These are phyloP conservation scores for Macrobrachium nipponense DNA, from an alignment of 1,140 invertebrate species.

Conservation along the genomic window DNA sequence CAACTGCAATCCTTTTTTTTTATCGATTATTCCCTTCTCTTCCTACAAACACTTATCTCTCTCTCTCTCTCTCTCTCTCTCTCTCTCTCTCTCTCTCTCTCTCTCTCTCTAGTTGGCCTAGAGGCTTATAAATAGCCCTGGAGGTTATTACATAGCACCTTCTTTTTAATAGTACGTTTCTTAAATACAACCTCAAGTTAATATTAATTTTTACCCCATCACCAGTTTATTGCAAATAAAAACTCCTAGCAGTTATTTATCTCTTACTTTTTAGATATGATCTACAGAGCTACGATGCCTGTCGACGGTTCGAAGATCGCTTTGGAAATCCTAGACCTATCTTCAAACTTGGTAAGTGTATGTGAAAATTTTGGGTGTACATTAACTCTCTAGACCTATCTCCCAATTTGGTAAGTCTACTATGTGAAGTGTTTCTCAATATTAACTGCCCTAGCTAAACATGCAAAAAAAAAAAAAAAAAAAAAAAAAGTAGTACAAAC, in stretches of 20 bases:
- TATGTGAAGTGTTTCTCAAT: no score
- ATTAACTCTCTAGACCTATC: slow-evolving; percentile 56
- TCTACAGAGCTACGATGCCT: slow-evolving; percentile 56
- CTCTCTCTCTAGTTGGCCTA: not conserved
- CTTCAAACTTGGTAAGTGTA: slow-evolving; percentile 47
- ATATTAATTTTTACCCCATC: not conserved
- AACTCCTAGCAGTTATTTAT: not conserved
- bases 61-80: slow-evolving; percentile 17
- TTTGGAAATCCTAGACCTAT: slow-evolving; percentile 49
- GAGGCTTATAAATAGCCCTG: no score
- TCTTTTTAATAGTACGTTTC: no score
- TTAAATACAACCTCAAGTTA: not conserved
- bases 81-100: slow-evolving; percentile 26
- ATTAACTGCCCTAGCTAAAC: no score
- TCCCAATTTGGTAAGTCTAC: slow-evolving; percentile 49
- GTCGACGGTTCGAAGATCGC: slow-evolving; percentile 47
- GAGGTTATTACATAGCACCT: no score
- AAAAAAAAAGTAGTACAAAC: no score
- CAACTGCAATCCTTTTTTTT: not conserved
- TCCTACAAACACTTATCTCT: slow-evolving; percentile 3
- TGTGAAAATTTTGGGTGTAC: no score
- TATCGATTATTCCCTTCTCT: not conserved
- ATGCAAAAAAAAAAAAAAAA: no score
- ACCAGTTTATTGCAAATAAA: not conserved
- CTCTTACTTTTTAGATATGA: slow-evolving; percentile 41